Evolutionary conservation across 2,888 invertebrate genomes (phyloP).

Genomic region (Arctia plantaginis): DNA sequence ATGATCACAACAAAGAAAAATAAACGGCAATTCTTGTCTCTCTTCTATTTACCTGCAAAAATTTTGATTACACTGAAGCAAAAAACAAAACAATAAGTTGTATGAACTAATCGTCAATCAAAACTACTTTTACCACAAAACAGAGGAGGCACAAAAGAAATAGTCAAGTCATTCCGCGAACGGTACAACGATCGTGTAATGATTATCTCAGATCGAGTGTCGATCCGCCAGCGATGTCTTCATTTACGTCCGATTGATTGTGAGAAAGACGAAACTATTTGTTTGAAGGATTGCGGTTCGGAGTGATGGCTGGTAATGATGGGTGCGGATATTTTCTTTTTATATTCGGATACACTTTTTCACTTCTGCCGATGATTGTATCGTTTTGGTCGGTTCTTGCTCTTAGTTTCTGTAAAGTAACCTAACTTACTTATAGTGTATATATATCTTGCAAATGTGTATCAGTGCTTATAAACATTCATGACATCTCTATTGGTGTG

Average conservation of each 20-base stretch:
- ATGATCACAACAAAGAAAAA: background rate
- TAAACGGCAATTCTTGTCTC: background rate
- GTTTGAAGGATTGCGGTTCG: slow-evolving; percentile 29
- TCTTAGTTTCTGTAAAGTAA: background rate
- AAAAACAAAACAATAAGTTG: slow-evolving; percentile 30
- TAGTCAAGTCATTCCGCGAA: slow-evolving; percentile 54
- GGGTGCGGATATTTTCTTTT: slow-evolving; percentile 16
- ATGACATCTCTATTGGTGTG: background rate
- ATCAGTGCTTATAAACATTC: background rate
- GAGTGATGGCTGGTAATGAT: slow-evolving; percentile 29
- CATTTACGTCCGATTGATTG: slow-evolving; percentile 78
- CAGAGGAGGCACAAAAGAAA: slow-evolving; percentile 32
- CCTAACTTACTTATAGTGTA: background rate
- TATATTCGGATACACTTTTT: slow-evolving; percentile 1
- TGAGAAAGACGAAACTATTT: slow-evolving; percentile 47
- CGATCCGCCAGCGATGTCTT: slow-evolving; percentile 80
- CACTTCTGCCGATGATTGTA: background rate
- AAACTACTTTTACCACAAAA: slow-evolving; percentile 39
- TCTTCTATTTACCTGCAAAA: slow-evolving; percentile 5
- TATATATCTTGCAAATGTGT: background rate
- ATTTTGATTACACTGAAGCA: slow-evolving; percentile 20
- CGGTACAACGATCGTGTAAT: slow-evolving; percentile 64
- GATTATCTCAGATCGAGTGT: slow-evolving; percentile 70
- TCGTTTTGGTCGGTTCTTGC: background rate
- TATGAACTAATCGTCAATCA: slow-evolving; percentile 38